phyloP scores from a whole-genome alignment of 2,113 vertebrate species.

The Anoplopoma fimbria region DNA sequence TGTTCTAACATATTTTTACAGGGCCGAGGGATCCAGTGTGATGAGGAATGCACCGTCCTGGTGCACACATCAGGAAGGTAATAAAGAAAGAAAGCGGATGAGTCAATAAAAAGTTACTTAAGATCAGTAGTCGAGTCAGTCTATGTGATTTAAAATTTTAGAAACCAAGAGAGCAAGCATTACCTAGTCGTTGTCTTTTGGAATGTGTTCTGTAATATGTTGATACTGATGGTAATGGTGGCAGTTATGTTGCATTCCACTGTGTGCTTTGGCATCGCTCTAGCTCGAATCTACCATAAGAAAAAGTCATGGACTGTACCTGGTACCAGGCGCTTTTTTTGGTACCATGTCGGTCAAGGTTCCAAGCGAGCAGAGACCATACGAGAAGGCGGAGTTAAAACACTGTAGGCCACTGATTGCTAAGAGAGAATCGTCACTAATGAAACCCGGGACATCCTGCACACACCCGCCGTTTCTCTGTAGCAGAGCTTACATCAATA shows the following conservation, averaged over 20 bases:
- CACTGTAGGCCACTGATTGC: neutral
- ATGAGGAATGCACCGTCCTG: slow-evolving; percentile 17
- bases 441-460: neutral
- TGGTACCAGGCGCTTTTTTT: neutral
- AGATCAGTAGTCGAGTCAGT: slow-evolving; percentile 20
- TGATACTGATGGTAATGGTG: slow-evolving; percentile 69
- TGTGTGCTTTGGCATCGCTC: neutral
- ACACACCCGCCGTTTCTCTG: neutral
- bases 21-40: slow-evolving; percentile 4
- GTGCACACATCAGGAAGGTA: slow-evolving; percentile 16
- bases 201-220: slow-evolving; percentile 65
- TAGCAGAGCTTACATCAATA: neutral
- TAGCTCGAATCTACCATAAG: neutral
- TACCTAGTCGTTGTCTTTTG: slow-evolving; percentile 40
- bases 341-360: neutral
- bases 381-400: neutral
- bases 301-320: neutral
- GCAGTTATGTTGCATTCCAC: slow-evolving; percentile 25
- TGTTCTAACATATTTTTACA: slow-evolving; percentile 35
- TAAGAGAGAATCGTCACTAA: neutral
- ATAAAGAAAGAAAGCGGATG: slow-evolving; percentile 29
- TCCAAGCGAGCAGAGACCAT: neutral
- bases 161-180: slow-evolving; percentile 23
- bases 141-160: slow-evolving; percentile 36
- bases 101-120: slow-evolving; percentile 27